phyloP scores from a whole-genome alignment of 2,113 vertebrate genomes.

The Colaptes auratus region DNA sequence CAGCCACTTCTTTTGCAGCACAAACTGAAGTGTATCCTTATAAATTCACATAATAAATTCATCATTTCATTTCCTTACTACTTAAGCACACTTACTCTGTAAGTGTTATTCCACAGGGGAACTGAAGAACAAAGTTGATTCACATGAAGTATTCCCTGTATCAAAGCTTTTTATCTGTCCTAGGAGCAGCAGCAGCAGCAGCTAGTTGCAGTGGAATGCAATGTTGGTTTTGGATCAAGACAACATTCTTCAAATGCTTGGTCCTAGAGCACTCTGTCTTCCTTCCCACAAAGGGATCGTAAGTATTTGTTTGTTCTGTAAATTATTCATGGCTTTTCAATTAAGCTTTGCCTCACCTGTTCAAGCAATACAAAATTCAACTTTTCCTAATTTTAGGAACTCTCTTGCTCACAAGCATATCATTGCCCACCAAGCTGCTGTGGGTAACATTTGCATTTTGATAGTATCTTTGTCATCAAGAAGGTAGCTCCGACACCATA shows the following conservation, averaged over 20 bases:
- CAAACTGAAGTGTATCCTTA: background rate
- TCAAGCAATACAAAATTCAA: background rate
- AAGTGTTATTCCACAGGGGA: background rate
- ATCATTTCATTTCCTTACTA: background rate
- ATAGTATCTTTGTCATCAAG: background rate
- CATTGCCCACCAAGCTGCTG: background rate
- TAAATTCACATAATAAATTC: background rate
- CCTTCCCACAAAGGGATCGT: background rate
- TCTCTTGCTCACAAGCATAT: background rate
- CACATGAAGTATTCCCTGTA: background rate
- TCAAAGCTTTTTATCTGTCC: background rate
- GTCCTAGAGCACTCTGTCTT: background rate
- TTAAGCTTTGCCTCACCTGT: background rate
- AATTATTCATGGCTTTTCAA: background rate
- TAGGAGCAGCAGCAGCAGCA: background rate
- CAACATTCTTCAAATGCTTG: slow-evolving; percentile 13
- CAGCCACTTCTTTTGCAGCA: background rate
- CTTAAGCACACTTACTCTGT: background rate
- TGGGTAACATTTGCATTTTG: background rate
- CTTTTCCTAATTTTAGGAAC: background rate
- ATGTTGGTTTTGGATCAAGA: background rate
- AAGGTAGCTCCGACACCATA: background rate
- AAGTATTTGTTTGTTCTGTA: background rate
- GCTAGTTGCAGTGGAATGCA: background rate
- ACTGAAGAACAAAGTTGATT: background rate